A percentile compares a stretch with the other conserved stretches of the same genome.
phyloP scores from a whole-genome alignment of 2,888 invertebrate species.

The Fissipunctia ypsillon region DNA sequence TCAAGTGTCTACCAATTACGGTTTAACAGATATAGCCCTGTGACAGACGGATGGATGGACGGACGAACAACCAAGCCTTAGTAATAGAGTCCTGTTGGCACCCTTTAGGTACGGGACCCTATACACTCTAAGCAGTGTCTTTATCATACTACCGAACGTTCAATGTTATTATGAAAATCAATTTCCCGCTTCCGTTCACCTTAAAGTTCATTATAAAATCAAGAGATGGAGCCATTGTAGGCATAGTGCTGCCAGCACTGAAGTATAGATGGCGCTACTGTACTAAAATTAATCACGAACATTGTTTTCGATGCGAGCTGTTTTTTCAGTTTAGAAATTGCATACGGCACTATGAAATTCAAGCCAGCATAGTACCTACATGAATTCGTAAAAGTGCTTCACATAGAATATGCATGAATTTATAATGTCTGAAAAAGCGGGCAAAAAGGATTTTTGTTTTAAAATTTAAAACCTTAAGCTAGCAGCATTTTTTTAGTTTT shows the following conservation, averaged over 20 bases:
- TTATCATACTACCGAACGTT: too few species aligned
- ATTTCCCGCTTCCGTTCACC: not conserved
- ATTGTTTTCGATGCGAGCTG: constrained; percentile 4
- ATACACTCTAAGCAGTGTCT: not conserved
- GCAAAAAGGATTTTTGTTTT: constrained; percentile 30
- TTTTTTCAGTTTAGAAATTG: constrained; percentile 37
- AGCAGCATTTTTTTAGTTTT: constrained; percentile 46
- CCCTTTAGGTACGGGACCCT: too few species aligned
- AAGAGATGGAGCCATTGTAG: constrained; percentile 27
- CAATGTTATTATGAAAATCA: not conserved
- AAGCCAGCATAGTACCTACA: constrained; percentile 13
- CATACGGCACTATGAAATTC: constrained; percentile 39
- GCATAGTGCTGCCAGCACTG: not conserved
- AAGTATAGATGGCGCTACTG: constrained; percentile 51
- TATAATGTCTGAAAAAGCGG: constrained; percentile 35
- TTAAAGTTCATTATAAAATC: not conserved
- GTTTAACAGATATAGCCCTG: too few species aligned
- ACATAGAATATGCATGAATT: constrained; percentile 56
- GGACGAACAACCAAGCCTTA: too few species aligned
- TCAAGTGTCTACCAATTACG: too few species aligned
- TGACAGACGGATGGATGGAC: too few species aligned
- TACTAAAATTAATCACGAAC: constrained; percentile 4
- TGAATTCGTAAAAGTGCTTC: constrained; percentile 43
- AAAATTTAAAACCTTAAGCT: constrained; percentile 21
- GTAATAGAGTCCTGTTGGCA: too few species aligned